Evolutionary conservation across 2,113 vertebrate genomes (phyloP), one percentile per base, ranked within the genome.

Genomic region (Camelus dromedarius): DNA sequence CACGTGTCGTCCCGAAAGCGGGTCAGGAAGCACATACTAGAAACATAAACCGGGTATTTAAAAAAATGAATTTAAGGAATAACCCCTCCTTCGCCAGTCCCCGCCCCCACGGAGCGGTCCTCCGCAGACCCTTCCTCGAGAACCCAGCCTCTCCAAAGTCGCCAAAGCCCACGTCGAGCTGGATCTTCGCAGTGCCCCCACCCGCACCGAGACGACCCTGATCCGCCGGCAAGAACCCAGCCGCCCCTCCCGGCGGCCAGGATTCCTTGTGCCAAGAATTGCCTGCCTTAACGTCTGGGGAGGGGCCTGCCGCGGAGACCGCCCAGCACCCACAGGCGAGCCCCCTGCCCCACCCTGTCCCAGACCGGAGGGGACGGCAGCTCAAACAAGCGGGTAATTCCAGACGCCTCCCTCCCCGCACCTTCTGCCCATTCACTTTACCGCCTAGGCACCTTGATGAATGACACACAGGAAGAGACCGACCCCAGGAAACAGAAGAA

Each of bases 251-350:
- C 42, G 32, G 84, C 46, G 79, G 89, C 95, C 90, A 60, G 96
- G 96, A 38, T 98, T 98, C 98, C 99, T 98, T 97, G 99, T 99
- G 99, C 99, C 99, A 99, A 99, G 99, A 99, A 99, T 99, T 99
- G 99, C 97, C 99, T 99, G 99, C 99, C 99, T 99, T 99, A 99
- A 99, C 67, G 99, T 98, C 98, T 98, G 98, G 98, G 98, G 98
- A 98, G 97, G 98, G 98, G 98, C 97, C 97, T 96, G 95, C 93
- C 95, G 35, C 18, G 54, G 92, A 48, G 18, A 8, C 80, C 24
- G n/a, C 62, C 66, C 84, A 42, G 96, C 89, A 75, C 77, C 84
- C 35, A 32, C 22, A 18, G 69, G 67, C 64, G 70, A 91, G 88
- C 91, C 50, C 56, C 52, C 77, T 85, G 38, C 48, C 69, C 66